Evolutionary conservation across 1,140 invertebrate genomes (phyloP).

Genomic region (Alviniconcha marisindica): DNA sequence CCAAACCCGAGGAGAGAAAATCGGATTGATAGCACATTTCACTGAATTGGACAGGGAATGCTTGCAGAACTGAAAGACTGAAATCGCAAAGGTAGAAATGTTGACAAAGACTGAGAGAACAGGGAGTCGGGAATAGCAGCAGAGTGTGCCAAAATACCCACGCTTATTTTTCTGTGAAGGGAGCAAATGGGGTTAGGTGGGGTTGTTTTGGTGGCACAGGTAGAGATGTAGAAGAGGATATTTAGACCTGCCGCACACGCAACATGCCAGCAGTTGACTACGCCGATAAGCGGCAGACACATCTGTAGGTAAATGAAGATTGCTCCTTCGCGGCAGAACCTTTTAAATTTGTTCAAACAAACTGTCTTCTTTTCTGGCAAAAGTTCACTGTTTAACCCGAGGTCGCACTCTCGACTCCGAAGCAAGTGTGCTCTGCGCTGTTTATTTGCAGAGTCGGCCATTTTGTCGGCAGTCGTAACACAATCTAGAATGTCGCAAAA

Average conservation of each 20-base stretch:
- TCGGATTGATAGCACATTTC: too few species aligned
- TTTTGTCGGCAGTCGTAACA: constrained; percentile 32
- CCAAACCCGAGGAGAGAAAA: too few species aligned
- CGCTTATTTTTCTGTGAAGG: background rate
- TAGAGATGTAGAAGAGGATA: background rate
- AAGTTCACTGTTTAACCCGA: background rate
- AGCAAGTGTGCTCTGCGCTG: background rate
- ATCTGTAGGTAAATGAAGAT: background rate
- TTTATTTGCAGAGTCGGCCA: constrained; percentile 29
- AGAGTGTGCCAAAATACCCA: too few species aligned
- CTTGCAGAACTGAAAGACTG: too few species aligned
- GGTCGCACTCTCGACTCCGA: background rate
- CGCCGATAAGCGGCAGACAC: background rate
- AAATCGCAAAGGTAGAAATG: too few species aligned
- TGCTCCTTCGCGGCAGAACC: background rate
- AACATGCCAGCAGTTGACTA: background rate
- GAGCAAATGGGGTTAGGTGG: background rate
- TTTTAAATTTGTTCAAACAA: background rate
- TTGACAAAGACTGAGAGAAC: too few species aligned
- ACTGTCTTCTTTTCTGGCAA: background rate
- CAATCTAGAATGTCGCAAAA: constrained; percentile 23
- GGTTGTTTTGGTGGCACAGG: background rate
- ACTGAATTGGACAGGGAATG: too few species aligned
- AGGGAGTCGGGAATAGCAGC: too few species aligned
- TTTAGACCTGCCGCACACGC: too few species aligned